A percentile compares a stretch with the other conserved stretches of the same genome.
Evolutionary conservation across 2,888 invertebrate species (phyloP).

Genomic region (Lamproptera curius): DNA sequence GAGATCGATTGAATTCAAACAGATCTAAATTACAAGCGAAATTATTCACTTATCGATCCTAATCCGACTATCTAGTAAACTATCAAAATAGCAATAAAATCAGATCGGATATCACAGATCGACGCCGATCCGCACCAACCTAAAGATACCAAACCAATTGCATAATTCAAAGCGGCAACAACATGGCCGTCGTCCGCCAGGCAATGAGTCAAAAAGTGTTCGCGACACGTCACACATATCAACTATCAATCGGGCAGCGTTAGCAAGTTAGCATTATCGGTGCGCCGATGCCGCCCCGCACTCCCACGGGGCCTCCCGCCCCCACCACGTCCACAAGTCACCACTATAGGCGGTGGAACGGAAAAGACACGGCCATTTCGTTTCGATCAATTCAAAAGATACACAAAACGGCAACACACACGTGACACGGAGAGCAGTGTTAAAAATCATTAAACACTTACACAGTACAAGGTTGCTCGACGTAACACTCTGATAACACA

Average conservation of each 20-base stretch:
- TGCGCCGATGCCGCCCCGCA: conserved; percentile 57
- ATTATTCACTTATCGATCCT: no score
- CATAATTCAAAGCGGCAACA: no score
- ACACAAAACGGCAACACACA: conserved; percentile 50
- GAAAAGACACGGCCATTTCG: conserved; percentile 43
- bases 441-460: conserved; percentile 39
- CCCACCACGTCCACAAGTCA: conserved; percentile 51
- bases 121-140: no score
- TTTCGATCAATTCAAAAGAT: conserved; percentile 51
- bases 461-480: conserved; percentile 43
- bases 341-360: conserved; percentile 35
- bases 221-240: conserved; percentile 33
- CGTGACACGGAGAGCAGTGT: conserved; percentile 41
- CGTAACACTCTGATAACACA: conserved; percentile 41
- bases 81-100: no score
- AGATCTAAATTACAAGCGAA: no score
- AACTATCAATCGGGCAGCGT: conserved; percentile 36
- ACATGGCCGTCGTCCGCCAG: conserved; percentile 6
- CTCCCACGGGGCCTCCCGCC: conserved; percentile 65
- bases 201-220: conserved; percentile 26
- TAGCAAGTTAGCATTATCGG: conserved; percentile 57
- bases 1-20: no score
- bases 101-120: no score
- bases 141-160: no score
- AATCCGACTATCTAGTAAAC: no score